These are phyloP conservation scores for Dendroctonus ponderosae DNA, from an alignment of 1,140 invertebrate genomes.

Conservation along the genomic window DNA sequence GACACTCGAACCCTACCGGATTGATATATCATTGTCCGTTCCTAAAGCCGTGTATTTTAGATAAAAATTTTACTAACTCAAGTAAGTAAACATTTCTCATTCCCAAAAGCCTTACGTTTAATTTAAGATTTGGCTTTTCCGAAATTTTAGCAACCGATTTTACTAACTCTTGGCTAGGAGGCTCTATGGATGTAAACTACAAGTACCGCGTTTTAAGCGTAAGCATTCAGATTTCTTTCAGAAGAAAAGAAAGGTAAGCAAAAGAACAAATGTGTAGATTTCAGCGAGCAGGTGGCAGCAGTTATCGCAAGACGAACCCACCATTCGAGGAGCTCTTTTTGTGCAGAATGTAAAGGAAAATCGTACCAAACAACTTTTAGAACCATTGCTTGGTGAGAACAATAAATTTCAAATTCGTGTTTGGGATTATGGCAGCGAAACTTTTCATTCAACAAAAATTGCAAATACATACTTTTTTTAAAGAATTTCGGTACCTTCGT, in stretches of 20 bases:
- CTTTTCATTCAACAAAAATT: not conserved
- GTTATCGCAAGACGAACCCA: not conserved
- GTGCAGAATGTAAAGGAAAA: not conserved
- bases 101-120: not conserved
- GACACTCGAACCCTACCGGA: constrained; percentile 1
- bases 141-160: constrained; percentile 7
- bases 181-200: constrained; percentile 39
- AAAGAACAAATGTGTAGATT: not conserved
- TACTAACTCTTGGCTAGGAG: constrained; percentile 40
- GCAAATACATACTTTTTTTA: not conserved
- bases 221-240: constrained; percentile 7
- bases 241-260: not conserved
- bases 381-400: not conserved
- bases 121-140: not conserved
- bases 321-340: not conserved
- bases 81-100: constrained; percentile 7
- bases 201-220: constrained; percentile 31
- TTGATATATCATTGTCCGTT: constrained; percentile 20
- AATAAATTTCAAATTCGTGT: too few relatives aligned
- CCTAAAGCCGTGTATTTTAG: constrained; percentile 4
- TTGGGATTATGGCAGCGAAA: not conserved
- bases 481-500: not conserved
- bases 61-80: constrained; percentile 3
- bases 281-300: constrained; percentile 1
- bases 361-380: not conserved